These are phyloP conservation scores for Stenopsyche tienmushanensis DNA, from an alignment of 1,140 invertebrate species.

Conservation along the genomic window DNA sequence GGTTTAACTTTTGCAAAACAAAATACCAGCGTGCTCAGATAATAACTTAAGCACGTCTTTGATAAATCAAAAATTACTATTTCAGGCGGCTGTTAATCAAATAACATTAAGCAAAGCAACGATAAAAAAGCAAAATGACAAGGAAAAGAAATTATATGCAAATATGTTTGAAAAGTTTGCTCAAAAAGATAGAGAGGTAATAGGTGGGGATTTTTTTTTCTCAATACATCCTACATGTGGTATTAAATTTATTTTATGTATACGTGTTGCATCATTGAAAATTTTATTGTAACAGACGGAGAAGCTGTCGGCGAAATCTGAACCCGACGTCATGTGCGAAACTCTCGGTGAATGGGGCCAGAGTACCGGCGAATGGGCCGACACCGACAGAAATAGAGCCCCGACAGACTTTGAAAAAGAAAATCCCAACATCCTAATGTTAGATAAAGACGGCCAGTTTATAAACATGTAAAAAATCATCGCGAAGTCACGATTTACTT, in stretches of 20 bases:
- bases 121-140: constrained; percentile 72
- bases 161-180: constrained; percentile 95
- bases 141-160: constrained; percentile 88
- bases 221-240: constrained; percentile 11
- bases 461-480: constrained; percentile 66
- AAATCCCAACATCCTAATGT: constrained; percentile 75
- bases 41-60: no score
- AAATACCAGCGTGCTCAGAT: not conserved
- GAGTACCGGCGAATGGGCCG: constrained; percentile 65
- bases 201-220: constrained; percentile 44
- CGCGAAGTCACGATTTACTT: no score
- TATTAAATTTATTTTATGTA: not conserved
- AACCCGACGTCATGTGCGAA: constrained; percentile 69
- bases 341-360: constrained; percentile 58
- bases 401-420: constrained; percentile 75
- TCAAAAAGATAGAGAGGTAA: constrained; percentile 75
- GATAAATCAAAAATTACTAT: no score
- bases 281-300: constrained; percentile 46
- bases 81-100: constrained; percentile 76
- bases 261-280: not conserved
- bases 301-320: constrained; percentile 60
- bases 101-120: constrained; percentile 70
- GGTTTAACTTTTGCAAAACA: not conserved
- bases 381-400: constrained; percentile 67
- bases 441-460: constrained; percentile 73